Base-by-base conservation (phyloP, 2,113 vertebrate genomes). In the Pan paniscus region DNA sequence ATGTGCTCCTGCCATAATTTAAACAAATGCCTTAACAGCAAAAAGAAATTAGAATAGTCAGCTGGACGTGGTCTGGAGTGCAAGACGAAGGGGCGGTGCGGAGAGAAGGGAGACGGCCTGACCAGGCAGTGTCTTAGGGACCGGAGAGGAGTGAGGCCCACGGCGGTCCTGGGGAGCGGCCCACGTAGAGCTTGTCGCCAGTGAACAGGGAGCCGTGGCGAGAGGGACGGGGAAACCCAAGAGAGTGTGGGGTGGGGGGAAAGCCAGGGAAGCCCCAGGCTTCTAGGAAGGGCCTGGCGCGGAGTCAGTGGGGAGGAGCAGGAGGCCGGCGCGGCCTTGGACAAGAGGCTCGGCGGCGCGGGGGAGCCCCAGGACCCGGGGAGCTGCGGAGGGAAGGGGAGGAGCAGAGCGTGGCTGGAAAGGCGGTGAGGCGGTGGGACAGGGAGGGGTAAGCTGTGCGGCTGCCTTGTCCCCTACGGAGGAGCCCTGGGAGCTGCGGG, bases 1-100 rank as follows among this genome's bases (percentile, higher is more conserved):
- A 3, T 46, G 14, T 0, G 20, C 23, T 30, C 11, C 67, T 40
- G 25, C 1, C 5, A 0, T 6, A 20, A 16, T 25, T 52, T 43
- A 52, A 61, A 9, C 35, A 22, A 57, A 52, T 3, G 81, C 1
- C 59, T 18, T 16, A 52, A 83, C 50, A 2, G 46, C 52, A 13
- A 14, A 32, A 55, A 20, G 75, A 64, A 22, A 20, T 11, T 0
- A n/a, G 17, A 35, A 17, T 8, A 35, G 89, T 61, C 22, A 0
- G 30, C 32, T 4, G 55, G 30, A 2, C 1, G 8, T 9, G 76
- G 48, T 6, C 11, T 27, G 40, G 25, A 17, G 46, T 40, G 35
- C 23, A 10, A 9, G 50, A n/a, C 30, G 40, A 8, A 50, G 40
- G 68, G 12, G 61, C 61, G 61, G 25, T 12, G 61, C 61, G 11